Evolutionary conservation across 2,888 invertebrate genomes (phyloP).

Genomic region (Nephrotoma appendiculata): DNA sequence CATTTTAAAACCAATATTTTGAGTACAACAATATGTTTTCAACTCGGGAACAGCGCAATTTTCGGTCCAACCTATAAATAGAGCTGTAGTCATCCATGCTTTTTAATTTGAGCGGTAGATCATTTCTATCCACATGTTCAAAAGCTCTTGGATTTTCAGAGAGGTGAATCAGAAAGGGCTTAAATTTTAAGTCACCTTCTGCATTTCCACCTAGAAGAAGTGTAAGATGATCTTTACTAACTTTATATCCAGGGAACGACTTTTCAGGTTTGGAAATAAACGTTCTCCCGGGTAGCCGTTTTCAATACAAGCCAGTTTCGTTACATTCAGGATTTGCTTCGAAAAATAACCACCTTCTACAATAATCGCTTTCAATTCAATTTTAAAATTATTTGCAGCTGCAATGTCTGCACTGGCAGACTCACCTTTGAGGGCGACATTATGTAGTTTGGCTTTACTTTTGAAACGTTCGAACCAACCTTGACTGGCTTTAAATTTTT

Average conservation of each 20-base stretch:
- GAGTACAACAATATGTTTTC: not conserved
- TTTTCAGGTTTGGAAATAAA: constrained; percentile 4
- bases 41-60: not conserved
- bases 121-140: not conserved
- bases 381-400: constrained; percentile 4
- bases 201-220: not conserved
- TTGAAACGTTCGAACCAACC: constrained; percentile 7
- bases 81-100: not conserved
- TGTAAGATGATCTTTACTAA: not conserved
- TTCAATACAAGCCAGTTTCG: not conserved
- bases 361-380: constrained; percentile 8
- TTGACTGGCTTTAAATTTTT: not conserved
- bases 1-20: not conserved
- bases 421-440: constrained; percentile 9
- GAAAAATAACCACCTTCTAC: constrained; percentile 10
- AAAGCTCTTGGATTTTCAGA: no score
- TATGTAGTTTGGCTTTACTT: constrained; percentile 2
- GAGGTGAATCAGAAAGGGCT: not conserved
- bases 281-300: not conserved
- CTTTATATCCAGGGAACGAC: not conserved
- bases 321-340: constrained; percentile 9
- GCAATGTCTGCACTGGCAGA: constrained; percentile 8
- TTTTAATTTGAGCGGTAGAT: not conserved
- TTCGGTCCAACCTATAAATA: not conserved
- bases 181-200: not conserved